Conservation (phyloP, 2,113 vertebrate species). For the Lontra canadensis region DNA sequence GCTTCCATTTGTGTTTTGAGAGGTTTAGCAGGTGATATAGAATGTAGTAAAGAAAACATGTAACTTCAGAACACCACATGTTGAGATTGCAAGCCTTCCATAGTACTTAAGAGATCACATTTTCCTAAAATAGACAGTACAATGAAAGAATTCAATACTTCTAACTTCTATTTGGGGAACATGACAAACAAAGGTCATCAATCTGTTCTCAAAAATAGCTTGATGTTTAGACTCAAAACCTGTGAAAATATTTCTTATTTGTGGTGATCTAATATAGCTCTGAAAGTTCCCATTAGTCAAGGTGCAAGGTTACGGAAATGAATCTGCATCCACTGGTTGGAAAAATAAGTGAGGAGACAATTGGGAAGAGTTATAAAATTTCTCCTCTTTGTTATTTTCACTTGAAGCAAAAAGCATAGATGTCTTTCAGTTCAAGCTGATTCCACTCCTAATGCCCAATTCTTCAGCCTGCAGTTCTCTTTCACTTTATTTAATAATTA, state of each 20-base stretch:
- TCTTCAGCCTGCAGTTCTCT: background rate
- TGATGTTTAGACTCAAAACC: background rate
- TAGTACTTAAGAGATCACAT: background rate
- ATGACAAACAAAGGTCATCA: background rate
- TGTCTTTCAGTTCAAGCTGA: background rate
- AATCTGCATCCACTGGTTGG: background rate
- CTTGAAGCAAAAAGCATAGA: background rate
- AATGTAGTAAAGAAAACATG: background rate
- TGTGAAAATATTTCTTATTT: background rate
- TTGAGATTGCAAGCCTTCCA: background rate
- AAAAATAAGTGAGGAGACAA: background rate
- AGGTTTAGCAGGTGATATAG: background rate
- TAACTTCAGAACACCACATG: background rate
- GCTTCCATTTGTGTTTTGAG: background rate
- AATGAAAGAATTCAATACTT: background rate
- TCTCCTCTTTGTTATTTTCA: background rate
- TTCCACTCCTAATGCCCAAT: background rate
- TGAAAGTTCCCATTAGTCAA: background rate
- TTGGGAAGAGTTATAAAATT: background rate
- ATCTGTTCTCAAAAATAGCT: background rate
- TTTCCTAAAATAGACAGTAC: background rate
- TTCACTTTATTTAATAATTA: background rate
- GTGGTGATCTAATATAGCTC: background rate
- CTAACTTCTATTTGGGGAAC: background rate
- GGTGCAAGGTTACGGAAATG: background rate